Conservation (phyloP, 2,113 vertebrate species). For the Platycercus adscitus region DNA sequence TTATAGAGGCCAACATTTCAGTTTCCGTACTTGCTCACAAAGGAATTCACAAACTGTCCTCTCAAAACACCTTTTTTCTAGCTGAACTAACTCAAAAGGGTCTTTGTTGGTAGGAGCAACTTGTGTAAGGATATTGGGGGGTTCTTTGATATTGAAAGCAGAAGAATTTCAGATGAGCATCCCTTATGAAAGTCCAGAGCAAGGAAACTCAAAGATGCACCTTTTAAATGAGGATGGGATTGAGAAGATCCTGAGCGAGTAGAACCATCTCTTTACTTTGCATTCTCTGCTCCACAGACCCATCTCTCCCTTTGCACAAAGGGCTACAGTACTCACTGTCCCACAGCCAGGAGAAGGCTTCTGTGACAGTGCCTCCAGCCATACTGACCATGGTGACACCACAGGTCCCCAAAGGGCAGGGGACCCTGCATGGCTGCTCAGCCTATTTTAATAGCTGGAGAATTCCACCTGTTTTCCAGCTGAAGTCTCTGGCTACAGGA, state of each 20-base stretch:
- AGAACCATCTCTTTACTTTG: not conserved
- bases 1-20: not conserved
- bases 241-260: not conserved
- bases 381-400: fast-evolving
- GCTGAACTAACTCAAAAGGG: not conserved
- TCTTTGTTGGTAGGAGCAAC: not conserved
- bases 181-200: not conserved
- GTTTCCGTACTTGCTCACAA: not conserved
- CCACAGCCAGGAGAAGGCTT: not conserved
- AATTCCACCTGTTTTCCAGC: not conserved
- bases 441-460: not conserved
- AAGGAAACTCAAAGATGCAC: not conserved
- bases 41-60: not conserved
- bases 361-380: not conserved
- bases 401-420: not conserved
- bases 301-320: not conserved
- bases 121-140: not conserved
- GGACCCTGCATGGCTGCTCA: not conserved
- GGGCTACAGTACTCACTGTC: not conserved
- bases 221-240: not conserved
- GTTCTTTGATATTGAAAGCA: not conserved
- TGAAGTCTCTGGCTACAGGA: not conserved
- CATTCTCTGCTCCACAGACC: not conserved
- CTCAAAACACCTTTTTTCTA: not conserved
- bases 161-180: not conserved